Evolutionary conservation across 2,797 vertebrate genomes (phyloP).

Genomic region (Otolemur crassicaudatus): DNA sequence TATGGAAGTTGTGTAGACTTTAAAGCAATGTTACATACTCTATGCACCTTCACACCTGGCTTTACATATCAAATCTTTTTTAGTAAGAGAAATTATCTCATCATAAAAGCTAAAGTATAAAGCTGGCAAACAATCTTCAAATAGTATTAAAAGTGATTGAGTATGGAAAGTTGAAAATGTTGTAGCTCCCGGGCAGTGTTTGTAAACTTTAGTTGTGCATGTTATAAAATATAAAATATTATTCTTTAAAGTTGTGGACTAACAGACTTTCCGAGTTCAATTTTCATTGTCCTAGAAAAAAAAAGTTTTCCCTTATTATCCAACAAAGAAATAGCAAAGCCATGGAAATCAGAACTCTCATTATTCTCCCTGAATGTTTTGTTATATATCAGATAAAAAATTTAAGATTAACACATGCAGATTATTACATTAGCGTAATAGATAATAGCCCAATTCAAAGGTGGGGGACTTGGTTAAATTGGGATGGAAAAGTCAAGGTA

Average conservation of each 20-base stretch:
- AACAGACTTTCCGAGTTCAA: background rate
- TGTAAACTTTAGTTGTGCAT: background rate
- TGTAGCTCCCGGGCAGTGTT: background rate
- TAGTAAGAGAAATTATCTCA: background rate
- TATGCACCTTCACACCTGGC: background rate
- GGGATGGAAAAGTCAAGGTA: background rate
- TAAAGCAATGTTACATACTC: background rate
- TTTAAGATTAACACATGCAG: slow-evolving; percentile 53
- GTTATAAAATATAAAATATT: slow-evolving; percentile 1
- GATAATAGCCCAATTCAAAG: slow-evolving; percentile 1
- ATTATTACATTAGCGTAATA: background rate
- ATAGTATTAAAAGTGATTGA: background rate
- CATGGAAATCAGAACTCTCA: background rate
- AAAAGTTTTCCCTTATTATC: background rate
- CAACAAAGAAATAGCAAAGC: background rate
- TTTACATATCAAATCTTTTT: background rate
- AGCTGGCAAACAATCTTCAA: background rate
- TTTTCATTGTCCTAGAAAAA: background rate
- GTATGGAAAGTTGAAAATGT: background rate
- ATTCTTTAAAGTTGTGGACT: background rate
- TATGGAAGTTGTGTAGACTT: background rate
- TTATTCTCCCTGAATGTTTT: slow-evolving; percentile 4
- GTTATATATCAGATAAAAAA: slow-evolving; percentile 23
- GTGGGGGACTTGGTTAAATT: background rate
- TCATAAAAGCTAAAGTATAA: background rate